Percentiles rank a stretch among this genome's conserved stretches.
Evolutionary conservation across 2,888 invertebrate species (phyloP).

Genomic region (Cheiracanthium punctorium): DNA sequence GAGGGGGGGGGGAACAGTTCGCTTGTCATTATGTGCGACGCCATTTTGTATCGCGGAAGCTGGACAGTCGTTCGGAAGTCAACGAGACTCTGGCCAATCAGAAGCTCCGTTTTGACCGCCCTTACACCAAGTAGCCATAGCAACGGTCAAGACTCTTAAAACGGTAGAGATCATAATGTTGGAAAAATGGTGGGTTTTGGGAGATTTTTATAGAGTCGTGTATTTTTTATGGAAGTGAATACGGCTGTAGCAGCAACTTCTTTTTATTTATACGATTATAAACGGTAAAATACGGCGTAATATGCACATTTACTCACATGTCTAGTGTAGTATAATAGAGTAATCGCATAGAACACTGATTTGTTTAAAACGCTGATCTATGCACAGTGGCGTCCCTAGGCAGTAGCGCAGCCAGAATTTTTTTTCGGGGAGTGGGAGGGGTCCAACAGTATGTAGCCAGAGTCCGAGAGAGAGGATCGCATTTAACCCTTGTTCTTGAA

Average conservation of each 20-base stretch:
- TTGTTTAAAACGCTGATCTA: too few species aligned
- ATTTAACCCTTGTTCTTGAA: too few species aligned
- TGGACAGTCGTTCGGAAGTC: slow-evolving; percentile 69
- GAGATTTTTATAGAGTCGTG: slow-evolving; percentile 5
- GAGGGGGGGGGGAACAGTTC: background rate
- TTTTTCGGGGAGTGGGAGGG: too few species aligned
- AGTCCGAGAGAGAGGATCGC: too few species aligned
- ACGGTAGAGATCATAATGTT: slow-evolving; percentile 16
- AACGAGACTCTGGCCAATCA: slow-evolving; percentile 64
- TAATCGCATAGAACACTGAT: too few species aligned
- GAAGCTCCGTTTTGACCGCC: slow-evolving; percentile 59
- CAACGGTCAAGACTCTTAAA: slow-evolving; percentile 61
- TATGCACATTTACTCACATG: too few species aligned
- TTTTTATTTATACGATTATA: too few species aligned
- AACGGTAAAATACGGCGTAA: too few species aligned
- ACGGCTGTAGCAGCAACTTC: background rate
- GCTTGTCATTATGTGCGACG: slow-evolving; percentile 68
- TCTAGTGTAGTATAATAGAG: too few species aligned
- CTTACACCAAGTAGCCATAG: slow-evolving; percentile 32
- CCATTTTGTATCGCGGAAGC: slow-evolving; percentile 59
- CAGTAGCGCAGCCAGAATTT: too few species aligned
- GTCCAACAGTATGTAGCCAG: too few species aligned
- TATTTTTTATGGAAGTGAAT: slow-evolving; percentile 1
- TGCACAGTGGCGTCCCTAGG: too few species aligned
- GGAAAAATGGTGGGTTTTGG: background rate